Percentiles rank a stretch among this genome's conserved stretches.
These are phyloP conservation scores for Ochotona princeps DNA, from an alignment of 2,113 vertebrate species.

Conservation along the genomic window DNA sequence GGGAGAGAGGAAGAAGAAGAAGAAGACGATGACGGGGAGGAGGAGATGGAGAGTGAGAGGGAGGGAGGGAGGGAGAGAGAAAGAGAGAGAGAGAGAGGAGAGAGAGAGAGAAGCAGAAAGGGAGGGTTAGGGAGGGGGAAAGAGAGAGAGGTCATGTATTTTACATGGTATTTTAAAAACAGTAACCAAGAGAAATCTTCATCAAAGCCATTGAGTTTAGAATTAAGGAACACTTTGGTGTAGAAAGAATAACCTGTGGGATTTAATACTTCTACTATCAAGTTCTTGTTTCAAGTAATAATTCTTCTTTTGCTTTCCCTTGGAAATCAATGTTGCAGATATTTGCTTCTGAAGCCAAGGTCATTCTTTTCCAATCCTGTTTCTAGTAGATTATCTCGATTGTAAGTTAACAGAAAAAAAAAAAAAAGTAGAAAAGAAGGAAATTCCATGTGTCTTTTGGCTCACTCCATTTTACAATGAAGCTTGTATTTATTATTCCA, in stretches of 20 bases:
- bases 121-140: background rate
- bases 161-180: background rate
- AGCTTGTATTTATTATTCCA: background rate
- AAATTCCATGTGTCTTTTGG: background rate
- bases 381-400: background rate
- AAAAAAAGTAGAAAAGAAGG: background rate
- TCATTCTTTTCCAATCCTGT: background rate
- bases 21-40: too few relatives aligned
- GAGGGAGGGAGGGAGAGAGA: background rate
- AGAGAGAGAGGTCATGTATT: background rate
- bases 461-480: background rate
- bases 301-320: background rate
- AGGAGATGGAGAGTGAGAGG: too few relatives aligned
- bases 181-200: background rate
- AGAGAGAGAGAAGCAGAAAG: too few relatives aligned
- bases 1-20: too few relatives aligned
- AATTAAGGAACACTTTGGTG: conserved; percentile 1
- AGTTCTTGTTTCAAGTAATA: background rate
- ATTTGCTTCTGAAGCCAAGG: background rate
- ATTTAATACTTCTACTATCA: background rate
- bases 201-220: conserved; percentile 19
- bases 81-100: background rate
- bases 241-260: background rate
- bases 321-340: background rate
- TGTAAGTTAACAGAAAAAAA: background rate